These are phyloP conservation scores for Hedychridium roseum DNA, from an alignment of 2,888 invertebrate species.

Conservation along the genomic window DNA sequence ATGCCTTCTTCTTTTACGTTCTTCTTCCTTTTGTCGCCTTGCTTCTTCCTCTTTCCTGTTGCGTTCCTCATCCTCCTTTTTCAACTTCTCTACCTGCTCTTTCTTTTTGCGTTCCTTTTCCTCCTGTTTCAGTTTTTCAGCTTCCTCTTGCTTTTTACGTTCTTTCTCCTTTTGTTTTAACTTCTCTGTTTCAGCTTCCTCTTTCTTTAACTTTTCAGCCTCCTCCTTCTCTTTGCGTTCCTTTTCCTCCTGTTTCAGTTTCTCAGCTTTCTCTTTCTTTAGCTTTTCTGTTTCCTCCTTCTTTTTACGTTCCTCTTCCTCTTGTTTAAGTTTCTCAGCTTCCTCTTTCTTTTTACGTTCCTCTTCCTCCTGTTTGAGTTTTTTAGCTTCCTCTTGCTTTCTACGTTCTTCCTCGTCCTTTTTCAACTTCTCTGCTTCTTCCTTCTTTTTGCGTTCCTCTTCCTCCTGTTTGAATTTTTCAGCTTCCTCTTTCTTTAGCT, in stretches of 20 bases:
- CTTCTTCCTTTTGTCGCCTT: constrained; percentile 17
- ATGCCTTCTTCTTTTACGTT: constrained; percentile 12
- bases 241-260: constrained; percentile 16
- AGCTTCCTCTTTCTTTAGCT: constrained; percentile 16
- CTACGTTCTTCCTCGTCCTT: constrained; percentile 19
- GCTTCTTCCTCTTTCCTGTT: constrained; percentile 16
- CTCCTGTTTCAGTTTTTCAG: constrained; percentile 35
- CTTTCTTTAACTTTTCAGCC: constrained; percentile 28
- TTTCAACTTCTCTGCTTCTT: constrained; percentile 26
- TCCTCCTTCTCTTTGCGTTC: constrained; percentile 26
- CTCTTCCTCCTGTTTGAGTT: constrained; percentile 26
- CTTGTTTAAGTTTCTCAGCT: constrained; percentile 16
- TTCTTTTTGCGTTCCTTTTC: constrained; percentile 10
- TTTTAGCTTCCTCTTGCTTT: constrained; percentile 22
- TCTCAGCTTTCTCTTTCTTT: constrained; percentile 18
- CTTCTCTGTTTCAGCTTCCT: too few relatives aligned
- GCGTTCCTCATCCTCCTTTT: constrained; percentile 13
- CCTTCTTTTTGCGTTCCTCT: constrained; percentile 20
- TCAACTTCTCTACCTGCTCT: constrained; percentile 17
- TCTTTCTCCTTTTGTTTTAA: constrained; percentile 48
- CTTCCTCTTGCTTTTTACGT: constrained; percentile 43
- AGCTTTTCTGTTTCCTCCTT: too few relatives aligned
- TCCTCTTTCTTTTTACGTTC: constrained; percentile 17
- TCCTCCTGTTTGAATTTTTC: constrained; percentile 20
- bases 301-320: constrained; percentile 20